Base-by-base conservation (phyloP, 2,113 vertebrate species). In the Sterrhoptilus dennistouni region DNA sequence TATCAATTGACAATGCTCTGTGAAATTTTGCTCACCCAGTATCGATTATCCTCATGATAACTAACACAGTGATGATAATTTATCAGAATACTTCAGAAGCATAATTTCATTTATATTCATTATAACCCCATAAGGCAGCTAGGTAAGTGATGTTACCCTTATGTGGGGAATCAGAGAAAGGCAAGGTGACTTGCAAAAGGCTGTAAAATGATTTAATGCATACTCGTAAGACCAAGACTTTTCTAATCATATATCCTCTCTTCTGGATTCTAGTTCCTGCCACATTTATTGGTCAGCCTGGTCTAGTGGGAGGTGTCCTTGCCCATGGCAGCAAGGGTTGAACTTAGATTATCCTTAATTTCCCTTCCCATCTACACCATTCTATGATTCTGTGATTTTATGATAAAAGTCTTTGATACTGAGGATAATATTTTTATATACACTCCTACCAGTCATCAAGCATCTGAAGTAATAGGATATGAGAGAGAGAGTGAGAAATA, bases 241-340 rank as follows among this genome's bases (percentile, higher is more conserved):
- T 74, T 66, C 52, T 89, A 76, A 53, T 6, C 9, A 22, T 59
- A 22, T 6, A 45, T 8, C 3, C 19, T 54, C 42, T 90, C 36
- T 72, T 85, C 57, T 29, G 27, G 12, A 76, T 90, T 76, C 59
- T 3, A 56, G 18, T 4, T 92, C 25, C 31, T 88, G 36, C 13
- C 18, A 77, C 14, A 54, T 57, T 40, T 85, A 69, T 50, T 61
- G 83, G 14, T 31, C 28, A 76, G 2, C n/a, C 21, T 38, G 45
- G 24, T 49, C 29, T 15, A 23, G 17, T 31, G 29, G 38, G 45
- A 47, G 16, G 9, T 53, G 40, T 54, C 25, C 17, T 47, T 47
- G 47, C 5, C 53, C 38, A 27, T 9, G n/a, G n/a, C n/a, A 68
- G 17, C 0, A 0, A 54, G 54, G 53, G 11, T 0, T 35, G 38